phyloP scores from a whole-genome alignment of 1,140 invertebrate genomes.

The Ridgeia piscesae region DNA sequence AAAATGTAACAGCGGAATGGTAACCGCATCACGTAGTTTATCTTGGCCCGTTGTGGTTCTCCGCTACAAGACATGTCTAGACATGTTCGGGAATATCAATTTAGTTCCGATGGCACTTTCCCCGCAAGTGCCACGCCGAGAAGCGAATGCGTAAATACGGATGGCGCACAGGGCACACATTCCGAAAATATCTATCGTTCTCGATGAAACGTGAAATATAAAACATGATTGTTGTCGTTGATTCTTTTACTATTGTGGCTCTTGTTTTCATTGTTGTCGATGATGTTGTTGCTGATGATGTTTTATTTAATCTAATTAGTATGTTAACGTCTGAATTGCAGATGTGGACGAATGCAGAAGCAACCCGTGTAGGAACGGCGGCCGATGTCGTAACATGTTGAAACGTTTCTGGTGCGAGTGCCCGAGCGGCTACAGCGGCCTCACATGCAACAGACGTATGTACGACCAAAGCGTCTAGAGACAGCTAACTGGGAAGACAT shows the following conservation, averaged over 20 bases:
- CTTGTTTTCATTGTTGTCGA: background rate
- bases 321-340: background rate
- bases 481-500: too few relatives aligned
- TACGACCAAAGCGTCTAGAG: background rate
- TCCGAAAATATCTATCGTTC: too few relatives aligned
- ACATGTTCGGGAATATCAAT: too few relatives aligned
- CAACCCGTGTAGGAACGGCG: constrained; percentile 30
- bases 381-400: constrained; percentile 15
- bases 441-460: constrained; percentile 16
- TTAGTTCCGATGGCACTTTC: too few relatives aligned
- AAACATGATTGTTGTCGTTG: too few relatives aligned
- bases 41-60: too few relatives aligned
- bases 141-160: too few relatives aligned
- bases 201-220: background rate
- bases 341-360: constrained; percentile 23
- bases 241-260: background rate
- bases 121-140: too few relatives aligned
- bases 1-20: too few relatives aligned
- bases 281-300: background rate
- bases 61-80: too few relatives aligned
- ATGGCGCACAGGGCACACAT: too few relatives aligned
- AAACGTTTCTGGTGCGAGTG: constrained; percentile 20
- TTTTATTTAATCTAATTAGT: background rate
- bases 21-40: too few relatives aligned
- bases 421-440: constrained; percentile 10